A percentile compares a stretch with the other conserved stretches of the same genome.
Evolutionary conservation across 1,140 invertebrate genomes (phyloP).

Genomic region (Panonychus citri): DNA sequence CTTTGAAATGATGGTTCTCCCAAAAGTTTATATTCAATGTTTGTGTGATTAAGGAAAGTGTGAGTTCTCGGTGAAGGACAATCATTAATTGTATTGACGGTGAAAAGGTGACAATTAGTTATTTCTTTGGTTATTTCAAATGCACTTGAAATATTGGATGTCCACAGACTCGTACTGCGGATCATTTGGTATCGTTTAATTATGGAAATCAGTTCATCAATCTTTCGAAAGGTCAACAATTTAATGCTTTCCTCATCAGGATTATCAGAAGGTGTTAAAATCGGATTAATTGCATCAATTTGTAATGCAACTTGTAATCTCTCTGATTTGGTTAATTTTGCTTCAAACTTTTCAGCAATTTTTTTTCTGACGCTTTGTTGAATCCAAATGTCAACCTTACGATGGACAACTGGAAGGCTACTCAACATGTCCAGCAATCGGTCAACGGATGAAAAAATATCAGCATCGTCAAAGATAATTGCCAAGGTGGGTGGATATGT

Average conservation of each 20-base stretch:
- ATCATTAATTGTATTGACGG: not conserved
- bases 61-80: too few species aligned
- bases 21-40: too few species aligned
- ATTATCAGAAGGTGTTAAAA: not conserved
- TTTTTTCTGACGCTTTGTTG: not conserved
- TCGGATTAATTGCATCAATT: not conserved
- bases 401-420: not conserved
- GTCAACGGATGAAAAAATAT: not conserved
- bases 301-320: not conserved
- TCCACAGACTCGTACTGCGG: not conserved
- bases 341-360: not conserved
- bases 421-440: not conserved
- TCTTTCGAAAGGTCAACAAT: not conserved
- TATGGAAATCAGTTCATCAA: not conserved
- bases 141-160: not conserved
- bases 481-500: not conserved
- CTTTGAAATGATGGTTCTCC: too few species aligned
- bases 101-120: not conserved
- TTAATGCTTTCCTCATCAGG: not conserved
- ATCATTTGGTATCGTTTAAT: not conserved
- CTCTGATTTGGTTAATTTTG: not conserved
- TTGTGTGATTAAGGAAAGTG: too few species aligned
- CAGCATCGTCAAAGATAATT: not conserved
- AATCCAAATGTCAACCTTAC: not conserved
- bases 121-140: not conserved